Conservation (phyloP, 2,888 invertebrate genomes). For the Teinopalpus imperialis region DNA sequence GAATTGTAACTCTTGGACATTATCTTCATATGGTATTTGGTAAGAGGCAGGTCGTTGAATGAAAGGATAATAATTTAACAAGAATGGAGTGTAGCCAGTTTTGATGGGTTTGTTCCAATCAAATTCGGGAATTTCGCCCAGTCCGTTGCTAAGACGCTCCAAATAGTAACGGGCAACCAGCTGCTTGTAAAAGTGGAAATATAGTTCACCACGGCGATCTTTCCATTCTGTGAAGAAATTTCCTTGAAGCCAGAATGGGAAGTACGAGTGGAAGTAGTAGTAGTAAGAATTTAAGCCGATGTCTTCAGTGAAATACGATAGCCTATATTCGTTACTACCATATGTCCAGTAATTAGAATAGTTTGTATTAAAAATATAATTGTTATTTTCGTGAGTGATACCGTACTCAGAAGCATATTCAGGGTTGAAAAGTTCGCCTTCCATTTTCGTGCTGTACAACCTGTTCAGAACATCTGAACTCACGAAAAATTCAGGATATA, state of each 20-base stretch:
- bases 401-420: slow-evolving; percentile 58
- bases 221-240: slow-evolving; percentile 69
- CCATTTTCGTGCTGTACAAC: slow-evolving; percentile 66
- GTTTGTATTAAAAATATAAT: slow-evolving; percentile 80
- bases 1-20: slow-evolving; percentile 71
- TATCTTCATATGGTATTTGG: slow-evolving; percentile 75
- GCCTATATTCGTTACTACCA: slow-evolving; percentile 79
- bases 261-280: slow-evolving; percentile 83
- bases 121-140: slow-evolving; percentile 83
- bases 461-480: slow-evolving; percentile 79
- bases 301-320: slow-evolving; percentile 87
- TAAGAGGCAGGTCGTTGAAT: slow-evolving; percentile 79
- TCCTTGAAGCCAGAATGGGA: slow-evolving; percentile 84
- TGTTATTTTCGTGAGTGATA: slow-evolving; percentile 58
- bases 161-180: slow-evolving; percentile 86
- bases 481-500: slow-evolving; percentile 84
- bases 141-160: slow-evolving; percentile 84
- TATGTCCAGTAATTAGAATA: slow-evolving; percentile 78
- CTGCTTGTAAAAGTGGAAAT: slow-evolving; percentile 85
- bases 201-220: slow-evolving; percentile 84
- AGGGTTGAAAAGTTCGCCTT: slow-evolving; percentile 46
- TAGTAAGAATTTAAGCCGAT: slow-evolving; percentile 86
- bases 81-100: slow-evolving; percentile 53
- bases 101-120: slow-evolving; percentile 83
- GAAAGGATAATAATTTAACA: slow-evolving; percentile 62